Percentiles rank a stretch among this genome's conserved stretches.
phyloP scores from a whole-genome alignment of 1,140 invertebrate species.

The Trichonephila clavipes region DNA sequence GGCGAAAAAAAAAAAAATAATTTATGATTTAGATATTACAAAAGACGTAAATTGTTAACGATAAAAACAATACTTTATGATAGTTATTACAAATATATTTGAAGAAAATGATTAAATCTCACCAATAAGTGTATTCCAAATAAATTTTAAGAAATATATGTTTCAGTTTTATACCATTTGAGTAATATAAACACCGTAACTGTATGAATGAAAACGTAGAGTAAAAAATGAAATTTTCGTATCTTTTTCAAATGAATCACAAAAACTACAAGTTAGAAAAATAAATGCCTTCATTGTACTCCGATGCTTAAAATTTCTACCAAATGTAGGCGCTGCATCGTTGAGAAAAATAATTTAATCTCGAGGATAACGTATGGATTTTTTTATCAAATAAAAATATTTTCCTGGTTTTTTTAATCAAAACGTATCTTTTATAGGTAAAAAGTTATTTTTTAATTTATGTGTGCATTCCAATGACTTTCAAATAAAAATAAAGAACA shows the following conservation, averaged over 20 bases:
- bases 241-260: constrained; percentile 19
- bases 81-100: not conserved
- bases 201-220: constrained; percentile 6
- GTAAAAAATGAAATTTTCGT: constrained; percentile 16
- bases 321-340: not conserved
- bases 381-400: no score
- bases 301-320: not conserved
- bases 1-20: no score
- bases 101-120: not conserved
- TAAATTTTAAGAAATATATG: not conserved
- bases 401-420: no score
- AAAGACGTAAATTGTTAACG: no score
- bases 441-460: no score
- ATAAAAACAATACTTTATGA: not conserved
- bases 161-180: not conserved
- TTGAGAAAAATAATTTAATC: not conserved
- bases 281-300: not conserved
- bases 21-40: no score
- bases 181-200: not conserved
- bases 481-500: not conserved
- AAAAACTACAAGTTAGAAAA: not conserved
- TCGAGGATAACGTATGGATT: no score
- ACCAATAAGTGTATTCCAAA: not conserved
- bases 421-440: no score
- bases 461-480: no score